Evolutionary conservation across 2,113 vertebrate species (phyloP), one percentile per base, ranked within the genome.

Genomic region (Turnix velox): DNA sequence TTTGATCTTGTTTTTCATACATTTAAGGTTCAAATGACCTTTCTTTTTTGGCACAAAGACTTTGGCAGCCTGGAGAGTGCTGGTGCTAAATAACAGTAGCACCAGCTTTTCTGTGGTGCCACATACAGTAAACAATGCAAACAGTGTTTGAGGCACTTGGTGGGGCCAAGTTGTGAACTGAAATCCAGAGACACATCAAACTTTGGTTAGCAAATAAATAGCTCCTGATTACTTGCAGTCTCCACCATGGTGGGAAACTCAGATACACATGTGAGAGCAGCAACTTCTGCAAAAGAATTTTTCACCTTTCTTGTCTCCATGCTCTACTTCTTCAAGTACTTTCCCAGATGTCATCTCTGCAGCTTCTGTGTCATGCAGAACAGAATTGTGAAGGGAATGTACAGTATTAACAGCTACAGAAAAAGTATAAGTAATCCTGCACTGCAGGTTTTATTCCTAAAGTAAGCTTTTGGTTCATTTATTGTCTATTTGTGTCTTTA

Each of bases 31-130:
- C 88, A 92, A 87, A 93, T 69, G 92, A 92, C 87, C 88, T 93
- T 90, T 90, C 73, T 89, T 61, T 93, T 96, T 73, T 94, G 92
- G 94, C 91, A 91, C 71, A 57, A 82, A 88, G 71, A 82, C 81
- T 93, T 91, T 93, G 92, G 94, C 94, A 95, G 92, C 73, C 71
- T 87, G 45, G 42, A 84, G 62, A 82, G n/a, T 45, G 39, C 81
- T 92, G 92, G 81, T 96, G 91, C 92, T 94, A 95, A 96, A 94
- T 93, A 96, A 96, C 88, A 94, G 88, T 92, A 95, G 92, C 92
- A 93, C 91, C 94, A 94, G 74, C 81, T 93, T 93, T 95, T 94
- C 85, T 39, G 24, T 61, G 61, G 80, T 92, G 62, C 69, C 88
- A 72, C 52, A 74, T 40, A 45, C 15, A 69, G 75, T 77, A 90